Conservation (phyloP, 2,888 invertebrate species). For the Eugnorisma glareosa region DNA sequence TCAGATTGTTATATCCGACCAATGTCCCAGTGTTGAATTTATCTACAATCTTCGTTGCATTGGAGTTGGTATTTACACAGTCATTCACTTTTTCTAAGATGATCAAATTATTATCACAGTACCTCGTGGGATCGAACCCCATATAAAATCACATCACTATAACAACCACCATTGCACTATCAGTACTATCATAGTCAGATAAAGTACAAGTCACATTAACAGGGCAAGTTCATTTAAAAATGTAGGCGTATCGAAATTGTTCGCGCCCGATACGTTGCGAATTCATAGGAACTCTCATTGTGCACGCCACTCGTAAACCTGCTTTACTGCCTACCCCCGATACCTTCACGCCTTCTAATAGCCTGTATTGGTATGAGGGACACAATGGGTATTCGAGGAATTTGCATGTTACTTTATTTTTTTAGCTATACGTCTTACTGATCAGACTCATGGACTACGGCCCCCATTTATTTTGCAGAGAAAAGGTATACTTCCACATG, state of each 20-base stretch:
- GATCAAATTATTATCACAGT: not conserved
- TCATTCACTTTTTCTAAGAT: not conserved
- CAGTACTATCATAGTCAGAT: not conserved
- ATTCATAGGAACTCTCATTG: slow-evolving; percentile 62
- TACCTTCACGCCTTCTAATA: slow-evolving; percentile 64
- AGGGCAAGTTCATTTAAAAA: slow-evolving; percentile 50
- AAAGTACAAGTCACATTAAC: slow-evolving; percentile 22
- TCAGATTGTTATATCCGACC: not conserved
- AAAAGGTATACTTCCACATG: too few species aligned
- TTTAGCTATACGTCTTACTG: too few species aligned
- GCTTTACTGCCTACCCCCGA: slow-evolving; percentile 63
- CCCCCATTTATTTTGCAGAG: too few species aligned
- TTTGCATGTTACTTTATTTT: too few species aligned
- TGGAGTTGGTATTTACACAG: not conserved
- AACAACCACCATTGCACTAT: not conserved
- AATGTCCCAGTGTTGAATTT: not conserved
- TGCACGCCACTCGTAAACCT: slow-evolving; percentile 66
- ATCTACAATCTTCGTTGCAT: not conserved
- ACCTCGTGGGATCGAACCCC: not conserved
- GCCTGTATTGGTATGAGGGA: slow-evolving; percentile 36
- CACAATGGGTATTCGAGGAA: slow-evolving; percentile 38
- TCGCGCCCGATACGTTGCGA: slow-evolving; percentile 57
- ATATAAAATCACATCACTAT: not conserved
- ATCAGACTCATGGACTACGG: too few species aligned
- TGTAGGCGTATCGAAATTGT: slow-evolving; percentile 56